Evolutionary conservation across 2,113 vertebrate genomes (phyloP), one percentile per base, ranked within the genome.

Genomic region (Camelus dromedarius): DNA sequence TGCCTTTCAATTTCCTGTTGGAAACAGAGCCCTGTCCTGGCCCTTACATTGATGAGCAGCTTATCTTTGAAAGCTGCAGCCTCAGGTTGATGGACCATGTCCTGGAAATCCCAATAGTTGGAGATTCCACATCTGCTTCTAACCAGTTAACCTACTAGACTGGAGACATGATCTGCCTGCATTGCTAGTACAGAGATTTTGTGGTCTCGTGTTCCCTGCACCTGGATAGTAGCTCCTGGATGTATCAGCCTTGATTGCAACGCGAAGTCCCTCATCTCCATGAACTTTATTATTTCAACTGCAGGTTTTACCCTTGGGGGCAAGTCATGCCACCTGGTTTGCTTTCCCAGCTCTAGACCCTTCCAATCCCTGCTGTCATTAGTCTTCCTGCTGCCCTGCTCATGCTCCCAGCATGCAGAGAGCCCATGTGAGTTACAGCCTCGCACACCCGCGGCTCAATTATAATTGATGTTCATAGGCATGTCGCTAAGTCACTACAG

Each of bases 381-480:
- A 67, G 83, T 95, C 92, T 97, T 96, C 81, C 48, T 80, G 58
- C 48, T 80, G 58, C 96, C 73, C 93, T 60, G 32, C 28, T 20
- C 91, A 50, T 91, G 89, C 28, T 96, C 88, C 72, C 96, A 79
- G 82, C 15, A 60, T 83, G 85, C 93, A 76, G 81, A 84, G 84
- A 91, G 62, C 20, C 46, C 26, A 6, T 0, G 8, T 96, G 96
- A 98, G 64, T 97, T 96, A 97, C 52, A 90, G 83, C 92, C 38
- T 72, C n/a, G 87, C 84, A 84, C 75, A 95, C 96, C 89, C 11
- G 6, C 69, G 93, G 62, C 87, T 95, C 92, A 76, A 54, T 96
- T 95, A 67, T 97, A 93, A 97, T 96, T 90, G 86, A 97, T 97
- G 96, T 92, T 93, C 95, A 35, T 8, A 60, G 89, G n/a, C 93